Evolutionary conservation across 2,113 vertebrate species (phyloP).

Genomic region (Pollimyrus isidori): DNA sequence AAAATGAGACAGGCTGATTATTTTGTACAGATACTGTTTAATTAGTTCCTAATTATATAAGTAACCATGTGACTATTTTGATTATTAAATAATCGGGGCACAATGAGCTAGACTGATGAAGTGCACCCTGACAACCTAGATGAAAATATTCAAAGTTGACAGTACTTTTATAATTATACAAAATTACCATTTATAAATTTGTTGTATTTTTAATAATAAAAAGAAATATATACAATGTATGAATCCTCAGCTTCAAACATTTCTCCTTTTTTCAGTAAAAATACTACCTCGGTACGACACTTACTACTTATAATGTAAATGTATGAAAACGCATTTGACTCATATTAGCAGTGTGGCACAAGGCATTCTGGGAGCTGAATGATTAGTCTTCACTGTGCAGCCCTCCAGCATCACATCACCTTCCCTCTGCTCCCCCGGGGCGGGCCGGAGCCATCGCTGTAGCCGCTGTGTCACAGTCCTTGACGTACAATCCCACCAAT

Average conservation of each 20-base stretch:
- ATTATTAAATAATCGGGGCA: neutral
- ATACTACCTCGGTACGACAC: neutral
- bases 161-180: neutral
- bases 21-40: slow-evolving; percentile 1
- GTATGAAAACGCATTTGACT: neutral
- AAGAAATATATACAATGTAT: neutral
- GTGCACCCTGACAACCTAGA: neutral
- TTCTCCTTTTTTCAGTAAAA: neutral
- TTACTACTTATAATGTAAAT: neutral
- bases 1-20: neutral
- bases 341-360: neutral
- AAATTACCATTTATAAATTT: neutral
- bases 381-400: neutral
- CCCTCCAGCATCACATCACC: neutral
- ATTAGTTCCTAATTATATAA: slow-evolving; percentile 5
- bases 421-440: neutral
- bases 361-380: neutral
- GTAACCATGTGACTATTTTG: neutral
- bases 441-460: too few relatives aligned
- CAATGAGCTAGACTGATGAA: neutral
- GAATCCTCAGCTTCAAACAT: neutral
- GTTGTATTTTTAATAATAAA: neutral
- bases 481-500: neutral
- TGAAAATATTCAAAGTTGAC: neutral
- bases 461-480: neutral